Base-by-base conservation (phyloP, 2,113 vertebrate species). In the Daubentonia madagascariensis region DNA sequence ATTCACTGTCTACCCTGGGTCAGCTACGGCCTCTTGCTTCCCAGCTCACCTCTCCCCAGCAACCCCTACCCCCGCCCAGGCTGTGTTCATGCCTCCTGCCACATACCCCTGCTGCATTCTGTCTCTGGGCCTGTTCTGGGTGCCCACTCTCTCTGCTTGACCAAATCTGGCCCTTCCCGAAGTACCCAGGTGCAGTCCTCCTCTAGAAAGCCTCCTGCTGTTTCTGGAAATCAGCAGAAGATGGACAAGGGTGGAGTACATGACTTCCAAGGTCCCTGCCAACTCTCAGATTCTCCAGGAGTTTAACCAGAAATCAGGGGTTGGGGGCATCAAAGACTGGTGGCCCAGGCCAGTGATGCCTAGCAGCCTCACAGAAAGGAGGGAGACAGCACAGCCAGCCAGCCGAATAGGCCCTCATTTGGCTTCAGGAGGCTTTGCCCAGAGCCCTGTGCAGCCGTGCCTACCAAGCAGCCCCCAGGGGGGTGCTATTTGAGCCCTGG, bases 371-470 rank as follows among this genome's bases (percentile, higher is more conserved):
- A 85, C 81, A 52, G 80, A 93, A 23, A 89, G 35, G 40, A 94
- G 28, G 85, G 32, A 70, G 43, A 70, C 23, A 8, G 35, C 81
- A 13, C 22, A 92, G 59, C 61, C 54, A 85, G n/a, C 70, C 68
- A 78, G 43, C 37, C 30, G 3, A 94, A 37, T 59, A 83, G 86
- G 70, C 80, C 80, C 84, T 87, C 45, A 4, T 92, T 97, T 97
- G 92, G 79, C 88, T 97, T 97, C 37, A 54, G 59, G 57, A 94
- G 65, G 45, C 76, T 94, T 94, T 93, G 52, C 75, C 59, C n/a
- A 76, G 81, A 97, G 52, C 48, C 52, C 91, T 85, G 22, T 94
- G 54, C 18, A 63, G 91, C 61, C 13, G 45, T 4, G 28, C 72
- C 93, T 92, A 95, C 95, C 96, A 94, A 94, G 85, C 16, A 57